Percentiles rank a stretch among this genome's conserved stretches.
phyloP scores from a whole-genome alignment of 2,888 invertebrate genomes.

The Euzophera pinguis region DNA sequence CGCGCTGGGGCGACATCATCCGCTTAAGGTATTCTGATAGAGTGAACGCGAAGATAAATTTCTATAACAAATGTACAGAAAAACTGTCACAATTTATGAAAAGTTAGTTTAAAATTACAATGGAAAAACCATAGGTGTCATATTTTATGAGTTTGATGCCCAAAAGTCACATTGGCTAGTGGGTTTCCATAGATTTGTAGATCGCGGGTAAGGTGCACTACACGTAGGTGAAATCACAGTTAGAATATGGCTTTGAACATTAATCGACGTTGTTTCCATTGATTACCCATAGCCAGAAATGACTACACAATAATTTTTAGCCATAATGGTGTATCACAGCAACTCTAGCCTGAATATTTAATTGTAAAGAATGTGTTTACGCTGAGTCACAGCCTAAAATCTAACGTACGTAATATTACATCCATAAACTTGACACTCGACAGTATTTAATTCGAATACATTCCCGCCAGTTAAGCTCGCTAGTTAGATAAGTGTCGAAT shows the following conservation, averaged over 20 bases:
- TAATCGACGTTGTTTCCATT: constrained; percentile 31
- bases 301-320: constrained; percentile 68
- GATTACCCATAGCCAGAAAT: constrained; percentile 55
- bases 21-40: not conserved
- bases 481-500: not conserved
- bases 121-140: not conserved
- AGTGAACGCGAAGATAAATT: constrained; percentile 9
- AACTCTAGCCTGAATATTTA: constrained; percentile 77
- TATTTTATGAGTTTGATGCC: constrained; percentile 16
- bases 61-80: constrained; percentile 1
- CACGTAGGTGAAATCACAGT: constrained; percentile 65
- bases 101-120: not conserved
- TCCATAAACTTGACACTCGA: constrained; percentile 54
- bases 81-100: constrained; percentile 3
- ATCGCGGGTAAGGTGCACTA: constrained; percentile 43
- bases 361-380: constrained; percentile 69
- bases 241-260: constrained; percentile 51
- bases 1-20: constrained; percentile 28
- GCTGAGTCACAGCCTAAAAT: constrained; percentile 76
- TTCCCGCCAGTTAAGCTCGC: not conserved
- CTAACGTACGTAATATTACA: constrained; percentile 61
- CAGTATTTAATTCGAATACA: constrained; percentile 21
- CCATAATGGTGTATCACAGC: constrained; percentile 77
- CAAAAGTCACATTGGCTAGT: constrained; percentile 32
- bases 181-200: constrained; percentile 25